These are phyloP conservation scores for Pherbina coryleti DNA, from an alignment of 2,888 invertebrate species.

Conservation along the genomic window DNA sequence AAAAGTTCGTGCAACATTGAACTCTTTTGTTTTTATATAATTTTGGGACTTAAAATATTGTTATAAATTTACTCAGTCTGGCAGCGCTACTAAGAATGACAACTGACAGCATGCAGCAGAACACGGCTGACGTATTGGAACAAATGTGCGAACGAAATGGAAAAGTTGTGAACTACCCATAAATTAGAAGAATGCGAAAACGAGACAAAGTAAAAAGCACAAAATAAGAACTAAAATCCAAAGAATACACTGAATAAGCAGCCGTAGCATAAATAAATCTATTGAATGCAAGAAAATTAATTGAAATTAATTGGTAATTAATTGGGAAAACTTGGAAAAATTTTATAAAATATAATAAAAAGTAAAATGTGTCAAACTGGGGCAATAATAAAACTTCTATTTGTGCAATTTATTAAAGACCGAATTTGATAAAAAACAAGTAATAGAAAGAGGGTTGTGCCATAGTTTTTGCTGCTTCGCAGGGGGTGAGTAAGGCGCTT, in stretches of 20 bases:
- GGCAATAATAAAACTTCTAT: not conserved
- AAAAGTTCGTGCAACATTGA: constrained; percentile 11
- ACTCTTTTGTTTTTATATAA: constrained; percentile 11
- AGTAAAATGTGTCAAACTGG: not conserved
- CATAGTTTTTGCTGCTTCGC: not conserved
- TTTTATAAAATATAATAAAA: not conserved
- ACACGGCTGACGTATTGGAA: no score
- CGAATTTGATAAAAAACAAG: no score
- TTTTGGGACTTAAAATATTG: not conserved
- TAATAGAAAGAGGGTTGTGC: not conserved
- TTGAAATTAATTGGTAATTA: constrained; percentile 30
- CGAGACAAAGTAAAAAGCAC: constrained; percentile 5
- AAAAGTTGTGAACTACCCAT: not conserved
- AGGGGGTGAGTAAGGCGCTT: not conserved
- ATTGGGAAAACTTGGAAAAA: not conserved
- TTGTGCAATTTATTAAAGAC: no score
- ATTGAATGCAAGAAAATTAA: not conserved
- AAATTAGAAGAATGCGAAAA: not conserved
- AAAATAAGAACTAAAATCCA: not conserved
- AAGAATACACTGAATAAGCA: not conserved
- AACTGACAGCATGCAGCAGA: not conserved
- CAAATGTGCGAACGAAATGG: not conserved
- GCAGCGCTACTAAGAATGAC: not conserved
- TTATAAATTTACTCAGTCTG: not conserved
- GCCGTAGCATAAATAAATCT: not conserved